Evolutionary conservation across 2,888 invertebrate species (phyloP).

Genomic region (Hirtodrosophila alboralis): DNA sequence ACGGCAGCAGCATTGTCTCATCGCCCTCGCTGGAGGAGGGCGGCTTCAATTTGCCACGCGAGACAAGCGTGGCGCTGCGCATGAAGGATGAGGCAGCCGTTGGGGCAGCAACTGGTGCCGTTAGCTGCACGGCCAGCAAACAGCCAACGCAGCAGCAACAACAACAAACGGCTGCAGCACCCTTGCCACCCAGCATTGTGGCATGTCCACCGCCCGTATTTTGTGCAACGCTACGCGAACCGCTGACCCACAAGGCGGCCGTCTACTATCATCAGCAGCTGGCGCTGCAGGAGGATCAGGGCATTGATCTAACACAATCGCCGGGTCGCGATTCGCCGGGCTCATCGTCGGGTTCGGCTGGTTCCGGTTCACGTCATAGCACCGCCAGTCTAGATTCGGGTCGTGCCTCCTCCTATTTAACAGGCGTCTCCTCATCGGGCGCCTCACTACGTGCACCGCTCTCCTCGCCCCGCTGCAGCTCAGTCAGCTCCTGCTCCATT

Average conservation of each 20-base stretch:
- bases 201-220: conserved; percentile 89
- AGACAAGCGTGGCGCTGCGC: conserved; percentile 83
- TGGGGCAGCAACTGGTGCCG: conserved; percentile 79
- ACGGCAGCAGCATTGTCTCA: conserved; percentile 83
- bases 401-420: conserved; percentile 92
- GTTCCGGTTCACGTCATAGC: conserved; percentile 94
- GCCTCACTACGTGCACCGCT: conserved; percentile 84
- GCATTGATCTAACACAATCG: conserved; percentile 95
- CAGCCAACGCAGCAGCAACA: conserved; percentile 57
- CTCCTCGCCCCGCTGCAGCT: conserved; percentile 88
- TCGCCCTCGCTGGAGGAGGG: conserved; percentile 84
- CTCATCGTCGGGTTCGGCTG: conserved; percentile 93
- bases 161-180: conserved; percentile 84
- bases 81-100: conserved; percentile 82
- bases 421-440: conserved; percentile 81
- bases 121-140: conserved; percentile 43
- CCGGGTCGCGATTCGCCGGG: conserved; percentile 97
- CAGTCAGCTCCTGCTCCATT: conserved; percentile 90
- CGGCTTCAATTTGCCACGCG: conserved; percentile 84
- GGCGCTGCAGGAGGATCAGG: conserved; percentile 93
- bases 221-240: conserved; percentile 86
- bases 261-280: conserved; percentile 93
- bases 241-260: conserved; percentile 90
- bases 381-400: conserved; percentile 94
- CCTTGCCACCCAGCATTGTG: conserved; percentile 80